Conservation (phyloP, 2,113 vertebrate genomes). For the Channa argus region DNA sequence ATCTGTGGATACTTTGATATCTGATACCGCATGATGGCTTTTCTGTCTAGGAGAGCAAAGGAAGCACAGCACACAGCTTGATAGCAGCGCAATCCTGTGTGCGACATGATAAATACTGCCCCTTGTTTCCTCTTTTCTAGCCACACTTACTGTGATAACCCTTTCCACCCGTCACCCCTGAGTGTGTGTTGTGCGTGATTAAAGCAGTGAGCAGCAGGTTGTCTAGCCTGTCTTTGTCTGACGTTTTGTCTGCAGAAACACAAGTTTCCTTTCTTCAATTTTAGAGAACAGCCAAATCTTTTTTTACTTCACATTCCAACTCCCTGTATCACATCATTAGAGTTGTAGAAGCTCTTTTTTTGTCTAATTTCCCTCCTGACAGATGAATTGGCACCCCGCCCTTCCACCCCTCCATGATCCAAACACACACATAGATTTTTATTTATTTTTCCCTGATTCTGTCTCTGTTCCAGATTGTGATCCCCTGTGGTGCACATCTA, state of each 20-base stretch:
- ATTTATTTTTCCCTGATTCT: slow-evolving; percentile 64
- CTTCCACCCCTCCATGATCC: slow-evolving; percentile 32
- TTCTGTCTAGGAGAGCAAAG: not conserved
- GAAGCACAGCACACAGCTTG: slow-evolving; percentile 1
- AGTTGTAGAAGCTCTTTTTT: slow-evolving; percentile 9
- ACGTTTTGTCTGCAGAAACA: slow-evolving; percentile 11
- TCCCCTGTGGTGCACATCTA: slow-evolving; percentile 67
- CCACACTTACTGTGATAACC: slow-evolving; percentile 43
- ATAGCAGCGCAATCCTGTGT: slow-evolving; percentile 1
- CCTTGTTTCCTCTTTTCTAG: slow-evolving; percentile 33
- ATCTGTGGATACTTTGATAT: slow-evolving; percentile 55
- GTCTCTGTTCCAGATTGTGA: slow-evolving; percentile 60
- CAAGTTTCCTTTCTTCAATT: slow-evolving; percentile 23
- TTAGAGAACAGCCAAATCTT: slow-evolving; percentile 12
- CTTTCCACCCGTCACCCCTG: not conserved
- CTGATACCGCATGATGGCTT: slow-evolving; percentile 28
- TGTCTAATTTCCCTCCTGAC: slow-evolving; percentile 56
- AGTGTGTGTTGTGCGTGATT: not conserved
- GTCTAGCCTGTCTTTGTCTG: slow-evolving; percentile 1
- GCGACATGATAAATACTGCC: slow-evolving; percentile 39
- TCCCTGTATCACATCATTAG: not conserved
- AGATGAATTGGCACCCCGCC: slow-evolving; percentile 48
- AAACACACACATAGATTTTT: slow-evolving; percentile 43
- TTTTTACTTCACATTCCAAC: not conserved
- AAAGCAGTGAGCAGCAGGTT: slow-evolving; percentile 39